phyloP scores from a whole-genome alignment of 2,113 vertebrate species.

The Nanorana parkeri region DNA sequence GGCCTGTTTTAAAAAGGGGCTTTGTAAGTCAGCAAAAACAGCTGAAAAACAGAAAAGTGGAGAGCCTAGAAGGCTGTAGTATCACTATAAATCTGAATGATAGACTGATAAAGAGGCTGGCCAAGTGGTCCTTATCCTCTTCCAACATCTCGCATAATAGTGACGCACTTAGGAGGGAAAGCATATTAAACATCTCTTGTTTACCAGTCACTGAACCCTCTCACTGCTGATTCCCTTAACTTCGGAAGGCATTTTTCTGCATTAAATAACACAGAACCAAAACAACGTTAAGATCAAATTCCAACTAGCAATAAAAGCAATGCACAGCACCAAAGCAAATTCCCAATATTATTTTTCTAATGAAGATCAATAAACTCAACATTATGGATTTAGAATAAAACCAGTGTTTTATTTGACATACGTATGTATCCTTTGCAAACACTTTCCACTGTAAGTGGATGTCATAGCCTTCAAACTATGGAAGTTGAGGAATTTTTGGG shows the following conservation, averaged over 20 bases:
- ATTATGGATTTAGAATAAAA: too few relatives aligned
- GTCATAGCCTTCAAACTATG: not conserved
- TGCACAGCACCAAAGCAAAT: too few relatives aligned
- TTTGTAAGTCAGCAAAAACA: not conserved
- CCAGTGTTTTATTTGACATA: too few relatives aligned
- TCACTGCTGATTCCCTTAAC: not conserved
- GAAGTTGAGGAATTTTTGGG: not conserved
- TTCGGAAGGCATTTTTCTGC: not conserved
- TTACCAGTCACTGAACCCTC: conserved; percentile 28
- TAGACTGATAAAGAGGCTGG: conserved; percentile 28
- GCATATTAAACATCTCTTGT: conserved; percentile 18
- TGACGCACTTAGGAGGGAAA: conserved; percentile 39
- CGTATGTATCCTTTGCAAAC: too few relatives aligned
- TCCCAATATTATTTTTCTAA: too few relatives aligned
- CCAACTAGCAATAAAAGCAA: too few relatives aligned
- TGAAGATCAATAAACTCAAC: too few relatives aligned
- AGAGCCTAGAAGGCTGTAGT: conserved; percentile 32
- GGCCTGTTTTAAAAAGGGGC: not conserved
- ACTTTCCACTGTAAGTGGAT: too few relatives aligned
- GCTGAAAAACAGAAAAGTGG: not conserved
- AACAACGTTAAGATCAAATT: not conserved
- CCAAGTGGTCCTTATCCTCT: conserved; percentile 39
- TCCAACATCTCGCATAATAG: conserved; percentile 25
- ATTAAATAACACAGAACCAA: not conserved
- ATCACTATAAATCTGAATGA: conserved; percentile 36